Conservation (phyloP, 2,113 vertebrate genomes). For the Chitala chitala region DNA sequence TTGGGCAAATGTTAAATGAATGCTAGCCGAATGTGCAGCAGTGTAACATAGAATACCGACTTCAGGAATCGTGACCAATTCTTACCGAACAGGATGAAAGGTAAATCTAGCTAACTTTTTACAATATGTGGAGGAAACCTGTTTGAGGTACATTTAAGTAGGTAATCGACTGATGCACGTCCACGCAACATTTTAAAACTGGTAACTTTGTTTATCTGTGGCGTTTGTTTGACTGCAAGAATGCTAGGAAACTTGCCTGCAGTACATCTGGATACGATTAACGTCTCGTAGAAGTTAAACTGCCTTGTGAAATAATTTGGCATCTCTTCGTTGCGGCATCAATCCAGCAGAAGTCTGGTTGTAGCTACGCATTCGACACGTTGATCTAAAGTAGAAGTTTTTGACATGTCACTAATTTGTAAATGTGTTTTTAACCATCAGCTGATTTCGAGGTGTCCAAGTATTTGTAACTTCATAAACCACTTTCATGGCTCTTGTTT, state of each 20-base stretch:
- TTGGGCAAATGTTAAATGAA: conserved; percentile 40
- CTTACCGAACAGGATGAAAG: conserved; percentile 65
- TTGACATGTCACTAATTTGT: no score
- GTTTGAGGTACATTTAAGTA: background rate
- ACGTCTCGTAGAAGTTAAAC: conserved; percentile 65
- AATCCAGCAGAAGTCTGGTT: background rate
- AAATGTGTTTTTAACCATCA: no score
- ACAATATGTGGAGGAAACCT: background rate
- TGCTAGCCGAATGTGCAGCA: conserved; percentile 55
- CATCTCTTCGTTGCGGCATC: conserved; percentile 41
- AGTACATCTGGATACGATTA: conserved; percentile 82
- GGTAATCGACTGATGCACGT: no score
- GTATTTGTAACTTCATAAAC: no score
- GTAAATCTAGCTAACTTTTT: conserved; percentile 33
- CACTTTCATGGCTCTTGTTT: no score
- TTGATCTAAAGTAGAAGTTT: no score
- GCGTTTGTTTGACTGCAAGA: background rate
- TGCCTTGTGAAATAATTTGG: conserved; percentile 64
- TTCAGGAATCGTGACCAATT: conserved; percentile 43
- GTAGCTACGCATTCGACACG: background rate
- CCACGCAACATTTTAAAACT: background rate
- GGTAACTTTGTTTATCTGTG: background rate
- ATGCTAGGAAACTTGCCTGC: background rate
- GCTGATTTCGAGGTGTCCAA: no score
- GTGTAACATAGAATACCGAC: conserved; percentile 54